Conservation (phyloP, 2,797 vertebrate genomes). For the Periophthalmus magnuspinnatus region DNA sequence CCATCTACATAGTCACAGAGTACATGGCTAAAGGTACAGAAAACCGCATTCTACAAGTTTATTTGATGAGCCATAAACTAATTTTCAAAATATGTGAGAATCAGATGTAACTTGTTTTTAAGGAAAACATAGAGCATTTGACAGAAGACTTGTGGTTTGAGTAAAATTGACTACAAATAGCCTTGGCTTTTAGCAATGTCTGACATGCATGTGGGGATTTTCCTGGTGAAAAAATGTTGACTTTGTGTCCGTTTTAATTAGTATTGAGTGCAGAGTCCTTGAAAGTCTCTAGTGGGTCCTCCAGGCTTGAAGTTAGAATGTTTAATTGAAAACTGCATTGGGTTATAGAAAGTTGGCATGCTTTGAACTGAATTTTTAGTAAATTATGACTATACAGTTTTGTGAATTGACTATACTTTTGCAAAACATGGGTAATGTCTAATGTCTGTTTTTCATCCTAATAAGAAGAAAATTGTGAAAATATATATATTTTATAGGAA, state of each 20-base stretch:
- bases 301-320: constrained; percentile 38
- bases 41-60: background rate
- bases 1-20: constrained; percentile 95
- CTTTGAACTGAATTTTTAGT: constrained; percentile 22
- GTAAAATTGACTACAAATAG: constrained; percentile 8
- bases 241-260: constrained; percentile 63
- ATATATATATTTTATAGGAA: constrained; percentile 84
- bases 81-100: constrained; percentile 10
- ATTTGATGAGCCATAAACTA: constrained; percentile 4
- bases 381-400: background rate
- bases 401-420: background rate
- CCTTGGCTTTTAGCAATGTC: constrained; percentile 16
- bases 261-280: constrained; percentile 43
- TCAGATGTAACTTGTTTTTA: constrained; percentile 43
- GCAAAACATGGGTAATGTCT: constrained; percentile 16
- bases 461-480: constrained; percentile 8
- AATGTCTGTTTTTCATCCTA: constrained; percentile 12
- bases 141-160: constrained; percentile 1
- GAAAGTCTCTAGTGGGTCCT: constrained; percentile 48
- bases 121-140: constrained; percentile 15
- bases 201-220: constrained; percentile 22
- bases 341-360: constrained; percentile 42
- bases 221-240: constrained; percentile 47
- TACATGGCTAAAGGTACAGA: constrained; percentile 93
- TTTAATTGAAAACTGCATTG: constrained; percentile 63